phyloP scores from a whole-genome alignment of 1,140 invertebrate species.

The Drosophila neocordata region DNA sequence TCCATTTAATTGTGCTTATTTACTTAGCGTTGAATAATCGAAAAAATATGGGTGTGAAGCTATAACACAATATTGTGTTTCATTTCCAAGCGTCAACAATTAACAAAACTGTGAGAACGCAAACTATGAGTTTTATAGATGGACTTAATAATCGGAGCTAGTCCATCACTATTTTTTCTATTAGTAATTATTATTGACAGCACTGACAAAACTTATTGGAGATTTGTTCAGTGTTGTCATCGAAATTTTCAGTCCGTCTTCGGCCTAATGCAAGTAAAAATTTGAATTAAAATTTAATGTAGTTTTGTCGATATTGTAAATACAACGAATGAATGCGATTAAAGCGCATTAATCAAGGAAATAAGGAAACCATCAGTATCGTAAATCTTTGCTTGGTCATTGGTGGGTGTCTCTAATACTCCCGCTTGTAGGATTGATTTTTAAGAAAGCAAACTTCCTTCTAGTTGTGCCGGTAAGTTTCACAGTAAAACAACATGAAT shows the following conservation, averaged over 20 bases:
- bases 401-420: not conserved
- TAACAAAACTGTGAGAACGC: no score
- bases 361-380: not conserved
- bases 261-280: conserved; percentile 56
- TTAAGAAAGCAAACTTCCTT: not conserved
- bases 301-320: conserved; percentile 24
- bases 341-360: conserved; percentile 4
- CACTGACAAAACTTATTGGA: conserved; percentile 22
- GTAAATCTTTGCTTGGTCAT: not conserved
- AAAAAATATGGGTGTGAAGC: no score
- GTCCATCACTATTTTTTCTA: conserved; percentile 7
- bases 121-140: not conserved
- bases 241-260: conserved; percentile 66
- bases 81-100: no score
- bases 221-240: conserved; percentile 57
- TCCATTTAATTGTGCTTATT: no score
- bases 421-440: not conserved
- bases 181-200: conserved; percentile 6
- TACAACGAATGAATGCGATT: conserved; percentile 6
- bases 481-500: not conserved
- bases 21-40: no score
- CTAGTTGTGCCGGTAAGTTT: conserved; percentile 2
- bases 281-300: conserved; percentile 53
- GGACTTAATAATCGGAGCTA: not conserved
- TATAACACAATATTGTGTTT: no score